Percentiles rank a stretch among this genome's conserved stretches.
These are phyloP conservation scores for Rhaphigaster nebulosa DNA, from an alignment of 2,888 invertebrate genomes.

Conservation along the genomic window DNA sequence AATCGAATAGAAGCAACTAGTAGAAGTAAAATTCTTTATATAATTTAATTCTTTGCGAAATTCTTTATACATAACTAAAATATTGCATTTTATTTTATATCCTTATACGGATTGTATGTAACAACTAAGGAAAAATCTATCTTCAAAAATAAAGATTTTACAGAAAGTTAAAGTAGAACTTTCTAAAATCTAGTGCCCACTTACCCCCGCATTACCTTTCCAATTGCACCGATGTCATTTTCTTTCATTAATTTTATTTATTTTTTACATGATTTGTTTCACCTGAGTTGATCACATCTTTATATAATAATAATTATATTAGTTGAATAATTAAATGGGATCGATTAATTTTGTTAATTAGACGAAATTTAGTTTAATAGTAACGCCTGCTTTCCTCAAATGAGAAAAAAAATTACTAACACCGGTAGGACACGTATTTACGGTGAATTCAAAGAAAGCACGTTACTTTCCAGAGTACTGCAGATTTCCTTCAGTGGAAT, in stretches of 20 bases:
- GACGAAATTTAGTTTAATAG: neutral
- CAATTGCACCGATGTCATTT: too few relatives aligned
- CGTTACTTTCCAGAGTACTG: neutral
- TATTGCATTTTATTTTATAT: too few relatives aligned
- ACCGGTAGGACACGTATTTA: neutral
- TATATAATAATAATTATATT: neutral
- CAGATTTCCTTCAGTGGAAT: neutral
- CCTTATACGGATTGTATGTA: too few relatives aligned
- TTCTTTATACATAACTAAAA: too few relatives aligned
- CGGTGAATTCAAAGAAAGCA: neutral
- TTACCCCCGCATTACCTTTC: too few relatives aligned
- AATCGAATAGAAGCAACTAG: too few relatives aligned
- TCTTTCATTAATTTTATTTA: neutral
- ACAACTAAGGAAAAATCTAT: too few relatives aligned
- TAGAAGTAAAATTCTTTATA: too few relatives aligned
- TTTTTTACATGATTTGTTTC: neutral
- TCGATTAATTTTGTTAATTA: neutral
- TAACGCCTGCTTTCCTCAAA: neutral
- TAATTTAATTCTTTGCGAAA: too few relatives aligned
- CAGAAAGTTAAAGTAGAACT: too few relatives aligned
- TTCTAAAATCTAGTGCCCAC: too few relatives aligned
- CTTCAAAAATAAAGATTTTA: too few relatives aligned
- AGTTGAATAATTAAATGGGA: neutral
- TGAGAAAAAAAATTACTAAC: neutral
- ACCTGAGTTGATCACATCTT: neutral